These are phyloP conservation scores for Chroicocephalus ridibundus DNA, from an alignment of 2,113 vertebrate genomes.

Conservation along the genomic window DNA sequence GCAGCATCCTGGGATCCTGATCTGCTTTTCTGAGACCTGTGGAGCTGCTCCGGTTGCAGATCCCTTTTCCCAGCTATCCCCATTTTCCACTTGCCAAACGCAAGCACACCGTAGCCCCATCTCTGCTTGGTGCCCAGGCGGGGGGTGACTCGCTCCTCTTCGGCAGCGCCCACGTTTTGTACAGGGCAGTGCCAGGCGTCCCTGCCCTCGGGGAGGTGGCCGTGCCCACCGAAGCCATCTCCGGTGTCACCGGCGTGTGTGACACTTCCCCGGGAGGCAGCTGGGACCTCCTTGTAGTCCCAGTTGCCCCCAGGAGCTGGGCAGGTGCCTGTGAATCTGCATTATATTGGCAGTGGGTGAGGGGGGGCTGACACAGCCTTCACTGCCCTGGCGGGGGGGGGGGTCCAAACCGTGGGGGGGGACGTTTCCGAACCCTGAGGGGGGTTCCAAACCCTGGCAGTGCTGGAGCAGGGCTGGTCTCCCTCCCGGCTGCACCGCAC, in stretches of 20 bases:
- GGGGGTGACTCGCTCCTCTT: background rate
- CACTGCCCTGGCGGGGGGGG: background rate
- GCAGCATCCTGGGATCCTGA: background rate
- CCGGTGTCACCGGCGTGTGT: rapidly evolving
- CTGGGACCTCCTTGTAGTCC: background rate
- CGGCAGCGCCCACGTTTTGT: background rate
- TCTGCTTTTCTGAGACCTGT: background rate
- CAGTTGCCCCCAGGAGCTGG: background rate
- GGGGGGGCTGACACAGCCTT: background rate
- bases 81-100: background rate
- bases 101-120: background rate
- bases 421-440: no score
- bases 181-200: background rate
- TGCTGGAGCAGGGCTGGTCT: background rate
- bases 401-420: background rate
- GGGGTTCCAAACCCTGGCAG: background rate
- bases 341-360: background rate
- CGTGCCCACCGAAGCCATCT: background rate
- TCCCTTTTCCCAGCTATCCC: background rate
- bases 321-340: background rate
- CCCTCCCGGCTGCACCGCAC: background rate
- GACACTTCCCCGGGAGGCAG: background rate
- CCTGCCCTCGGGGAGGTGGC: background rate
- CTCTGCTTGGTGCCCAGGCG: background rate
- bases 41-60: background rate